Evolutionary conservation across 2,888 invertebrate genomes (phyloP).

Genomic region (Sminthurinus aureus): DNA sequence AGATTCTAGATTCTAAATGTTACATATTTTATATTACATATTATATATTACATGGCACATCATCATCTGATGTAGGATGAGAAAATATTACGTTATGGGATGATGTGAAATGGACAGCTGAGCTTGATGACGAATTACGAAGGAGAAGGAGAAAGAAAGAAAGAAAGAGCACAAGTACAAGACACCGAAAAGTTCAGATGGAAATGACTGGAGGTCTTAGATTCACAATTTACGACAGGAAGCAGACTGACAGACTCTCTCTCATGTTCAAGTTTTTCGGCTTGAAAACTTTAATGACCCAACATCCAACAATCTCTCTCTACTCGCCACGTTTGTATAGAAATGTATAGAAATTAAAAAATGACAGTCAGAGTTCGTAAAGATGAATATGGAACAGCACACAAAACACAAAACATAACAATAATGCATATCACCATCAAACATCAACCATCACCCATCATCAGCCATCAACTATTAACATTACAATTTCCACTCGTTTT

Average conservation of each 20-base stretch:
- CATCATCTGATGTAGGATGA: neutral
- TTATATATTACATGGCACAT: neutral
- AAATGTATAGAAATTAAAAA: neutral
- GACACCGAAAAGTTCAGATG: slow-evolving; percentile 25
- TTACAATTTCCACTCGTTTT: too few relatives aligned
- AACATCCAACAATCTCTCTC: neutral
- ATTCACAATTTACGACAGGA: slow-evolving; percentile 33
- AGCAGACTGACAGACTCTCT: slow-evolving; percentile 13
- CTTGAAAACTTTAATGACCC: slow-evolving; percentile 36
- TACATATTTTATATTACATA: too few relatives aligned
- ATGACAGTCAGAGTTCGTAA: neutral
- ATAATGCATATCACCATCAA: neutral
- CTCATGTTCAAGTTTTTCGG: slow-evolving; percentile 24
- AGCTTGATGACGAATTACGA: neutral
- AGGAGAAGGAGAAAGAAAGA: neutral
- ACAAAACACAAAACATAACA: slow-evolving; percentile 17
- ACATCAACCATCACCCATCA: slow-evolving; percentile 3
- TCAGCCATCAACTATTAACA: neutral
- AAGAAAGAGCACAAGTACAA: neutral
- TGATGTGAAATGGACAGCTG: neutral
- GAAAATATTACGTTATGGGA: neutral
- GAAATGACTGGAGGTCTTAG: slow-evolving; percentile 18
- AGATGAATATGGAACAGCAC: slow-evolving; percentile 7
- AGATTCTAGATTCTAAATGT: too few relatives aligned
- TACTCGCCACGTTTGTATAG: slow-evolving; percentile 9